Percentiles rank a stretch among this genome's conserved stretches.
Evolutionary conservation across 2,113 vertebrate genomes (phyloP).

Genomic region (Cryptomyrus ogoouensis): DNA sequence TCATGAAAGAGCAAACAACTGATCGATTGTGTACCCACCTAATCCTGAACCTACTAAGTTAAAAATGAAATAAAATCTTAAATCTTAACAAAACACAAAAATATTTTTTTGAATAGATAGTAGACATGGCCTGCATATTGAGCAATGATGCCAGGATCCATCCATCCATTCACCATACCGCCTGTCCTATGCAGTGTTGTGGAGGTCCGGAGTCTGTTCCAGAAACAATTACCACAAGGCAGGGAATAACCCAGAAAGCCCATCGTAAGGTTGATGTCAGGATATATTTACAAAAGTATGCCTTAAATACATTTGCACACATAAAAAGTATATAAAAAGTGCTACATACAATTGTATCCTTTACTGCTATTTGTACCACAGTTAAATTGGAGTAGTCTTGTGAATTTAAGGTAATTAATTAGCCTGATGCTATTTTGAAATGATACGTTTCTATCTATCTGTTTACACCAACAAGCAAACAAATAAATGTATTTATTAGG

Average conservation of each 20-base stretch:
- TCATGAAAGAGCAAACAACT: slow-evolving; percentile 53
- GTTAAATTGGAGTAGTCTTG: not conserved
- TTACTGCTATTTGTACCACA: not conserved
- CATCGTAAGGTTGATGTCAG: not conserved
- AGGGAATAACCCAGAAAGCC: not conserved
- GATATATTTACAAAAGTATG: not conserved
- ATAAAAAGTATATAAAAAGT: slow-evolving; percentile 17
- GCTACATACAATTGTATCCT: not conserved
- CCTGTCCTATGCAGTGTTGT: not conserved
- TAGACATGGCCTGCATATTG: slow-evolving; percentile 23
- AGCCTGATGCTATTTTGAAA: not conserved
- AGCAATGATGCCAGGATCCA: not conserved
- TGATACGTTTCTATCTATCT: not conserved
- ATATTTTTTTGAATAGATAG: slow-evolving; percentile 4
- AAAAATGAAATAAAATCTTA: slow-evolving; percentile 45
- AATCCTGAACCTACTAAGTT: slow-evolving; percentile 56
- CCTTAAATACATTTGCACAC: not conserved
- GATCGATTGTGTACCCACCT: slow-evolving; percentile 58
- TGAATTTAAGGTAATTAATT: not conserved
- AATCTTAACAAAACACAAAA: slow-evolving; percentile 40
- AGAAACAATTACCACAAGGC: not conserved
- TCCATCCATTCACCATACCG: not conserved
- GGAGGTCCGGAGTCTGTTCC: not conserved
- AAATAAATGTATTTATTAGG: not conserved
- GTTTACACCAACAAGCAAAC: not conserved